Evolutionary conservation across 2,797 vertebrate species (phyloP).

Genomic region (Rhinoraja longicauda): DNA sequence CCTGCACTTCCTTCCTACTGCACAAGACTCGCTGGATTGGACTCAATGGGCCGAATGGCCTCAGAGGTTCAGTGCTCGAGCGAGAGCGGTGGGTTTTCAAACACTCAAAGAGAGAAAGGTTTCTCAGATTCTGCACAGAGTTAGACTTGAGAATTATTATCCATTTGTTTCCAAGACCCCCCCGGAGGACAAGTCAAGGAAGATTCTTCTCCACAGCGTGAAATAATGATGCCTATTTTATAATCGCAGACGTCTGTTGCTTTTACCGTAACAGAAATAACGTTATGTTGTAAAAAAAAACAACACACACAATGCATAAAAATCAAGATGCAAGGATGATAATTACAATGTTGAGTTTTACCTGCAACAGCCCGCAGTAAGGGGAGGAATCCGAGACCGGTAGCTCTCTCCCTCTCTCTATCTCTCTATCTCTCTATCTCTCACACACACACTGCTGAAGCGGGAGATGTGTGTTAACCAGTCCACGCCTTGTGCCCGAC

Average conservation of each 20-base stretch:
- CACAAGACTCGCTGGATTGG: neutral
- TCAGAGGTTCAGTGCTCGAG: neutral
- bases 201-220: neutral
- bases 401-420: neutral
- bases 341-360: neutral
- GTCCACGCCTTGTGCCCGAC: neutral
- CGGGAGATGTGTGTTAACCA: neutral
- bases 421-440: too few relatives aligned
- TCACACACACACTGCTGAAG: too few relatives aligned
- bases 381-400: neutral
- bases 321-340: neutral
- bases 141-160: neutral
- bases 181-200: neutral
- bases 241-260: neutral
- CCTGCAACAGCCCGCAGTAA: conserved; percentile 21
- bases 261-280: neutral
- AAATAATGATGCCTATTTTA: neutral
- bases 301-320: neutral
- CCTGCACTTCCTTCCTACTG: too few relatives aligned
- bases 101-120: neutral
- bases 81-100: neutral
- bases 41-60: neutral
- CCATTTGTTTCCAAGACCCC: neutral
- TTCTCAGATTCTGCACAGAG: neutral
- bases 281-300: too few relatives aligned